These are phyloP conservation scores for Muscicapa comitata DNA, from an alignment of 2,797 vertebrate species.

Conservation along the genomic window DNA sequence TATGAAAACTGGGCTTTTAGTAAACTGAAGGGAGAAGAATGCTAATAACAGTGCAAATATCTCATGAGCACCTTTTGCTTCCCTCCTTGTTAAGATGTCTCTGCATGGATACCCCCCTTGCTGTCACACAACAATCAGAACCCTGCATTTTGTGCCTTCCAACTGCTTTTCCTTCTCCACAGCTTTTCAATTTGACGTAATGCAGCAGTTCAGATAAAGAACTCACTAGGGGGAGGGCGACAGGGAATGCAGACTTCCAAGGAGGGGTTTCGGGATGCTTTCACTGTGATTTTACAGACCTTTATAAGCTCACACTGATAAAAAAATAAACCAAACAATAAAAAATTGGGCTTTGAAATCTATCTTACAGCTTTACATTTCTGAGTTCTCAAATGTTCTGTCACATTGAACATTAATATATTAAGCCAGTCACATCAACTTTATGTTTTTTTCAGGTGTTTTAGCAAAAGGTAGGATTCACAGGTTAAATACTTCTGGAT, in stretches of 20 bases:
- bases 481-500: neutral
- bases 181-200: slow-evolving; percentile 30
- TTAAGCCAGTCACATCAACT: neutral
- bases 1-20: slow-evolving; percentile 36
- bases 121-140: slow-evolving; percentile 43
- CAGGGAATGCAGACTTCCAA: neutral
- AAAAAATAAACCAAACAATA: neutral
- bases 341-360: slow-evolving; percentile 6
- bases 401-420: neutral
- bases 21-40: slow-evolving; percentile 53
- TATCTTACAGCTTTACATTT: slow-evolving; percentile 18
- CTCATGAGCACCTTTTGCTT: slow-evolving; percentile 36
- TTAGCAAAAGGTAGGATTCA: slow-evolving; percentile 2
- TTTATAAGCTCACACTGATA: neutral
- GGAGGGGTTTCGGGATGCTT: neutral
- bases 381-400: neutral
- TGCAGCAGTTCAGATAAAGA: slow-evolving; percentile 58
- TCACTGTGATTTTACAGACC: slow-evolving; percentile 1
- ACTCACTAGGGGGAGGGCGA: neutral
- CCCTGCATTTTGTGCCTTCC: neutral
- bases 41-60: slow-evolving; percentile 41
- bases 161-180: neutral
- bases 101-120: neutral
- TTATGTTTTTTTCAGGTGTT: neutral
- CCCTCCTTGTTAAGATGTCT: slow-evolving; percentile 16